phyloP scores from a whole-genome alignment of 2,113 vertebrate genomes.

The Xenopus laevis region DNA sequence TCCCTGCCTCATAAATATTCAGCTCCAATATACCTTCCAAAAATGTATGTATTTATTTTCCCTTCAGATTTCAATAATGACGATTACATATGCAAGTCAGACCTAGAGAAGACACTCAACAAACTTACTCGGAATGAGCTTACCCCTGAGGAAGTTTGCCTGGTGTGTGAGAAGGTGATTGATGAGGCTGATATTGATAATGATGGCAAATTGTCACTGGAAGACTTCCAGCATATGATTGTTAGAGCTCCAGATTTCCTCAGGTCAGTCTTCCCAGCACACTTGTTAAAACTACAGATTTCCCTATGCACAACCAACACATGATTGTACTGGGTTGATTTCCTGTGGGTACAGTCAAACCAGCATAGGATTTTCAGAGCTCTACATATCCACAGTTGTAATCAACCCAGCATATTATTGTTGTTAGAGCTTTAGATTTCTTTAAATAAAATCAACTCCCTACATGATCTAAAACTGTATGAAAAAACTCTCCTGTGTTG shows the following conservation, averaged over 20 bases:
- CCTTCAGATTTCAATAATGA: constrained; percentile 89
- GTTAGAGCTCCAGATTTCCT: constrained; percentile 89
- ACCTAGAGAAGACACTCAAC: constrained; percentile 88
- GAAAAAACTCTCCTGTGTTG: too few species aligned
- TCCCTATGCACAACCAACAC: too few species aligned
- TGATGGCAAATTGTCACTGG: constrained; percentile 84
- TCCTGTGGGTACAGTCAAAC: too few species aligned
- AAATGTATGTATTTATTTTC: background rate
- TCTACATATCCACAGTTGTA: too few species aligned
- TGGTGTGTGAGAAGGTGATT: constrained; percentile 94
- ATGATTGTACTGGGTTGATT: too few species aligned
- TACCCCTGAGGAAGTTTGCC: constrained; percentile 80
- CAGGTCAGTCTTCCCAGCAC: constrained; percentile 64
- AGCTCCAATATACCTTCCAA: too few species aligned
- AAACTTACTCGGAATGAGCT: constrained; percentile 87
- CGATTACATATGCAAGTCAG: constrained; percentile 86
- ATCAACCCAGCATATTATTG: too few species aligned
- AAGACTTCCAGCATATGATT: constrained; percentile 96
- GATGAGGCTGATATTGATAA: constrained; percentile 88
- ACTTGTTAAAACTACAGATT: background rate
- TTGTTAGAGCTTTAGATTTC: too few species aligned
- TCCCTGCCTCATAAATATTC: too few species aligned
- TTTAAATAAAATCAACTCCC: too few species aligned
- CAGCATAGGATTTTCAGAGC: too few species aligned
- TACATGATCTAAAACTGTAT: too few species aligned